Evolutionary conservation across 1,140 invertebrate genomes (phyloP).

Genomic region (Antheraea pernyi): DNA sequence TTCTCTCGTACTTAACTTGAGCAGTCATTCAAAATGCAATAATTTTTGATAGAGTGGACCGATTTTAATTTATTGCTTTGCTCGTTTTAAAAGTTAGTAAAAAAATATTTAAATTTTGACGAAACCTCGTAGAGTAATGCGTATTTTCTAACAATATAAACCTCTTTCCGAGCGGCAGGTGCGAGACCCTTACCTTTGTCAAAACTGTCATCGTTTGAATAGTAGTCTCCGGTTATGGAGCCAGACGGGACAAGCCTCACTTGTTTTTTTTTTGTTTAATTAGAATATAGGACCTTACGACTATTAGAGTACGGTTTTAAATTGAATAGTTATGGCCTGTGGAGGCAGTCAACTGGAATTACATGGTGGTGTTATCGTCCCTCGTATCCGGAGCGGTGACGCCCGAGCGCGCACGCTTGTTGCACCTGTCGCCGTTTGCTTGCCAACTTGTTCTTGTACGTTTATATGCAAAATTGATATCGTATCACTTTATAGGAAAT

Average conservation of each 20-base stretch:
- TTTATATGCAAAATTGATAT: conserved; percentile 30
- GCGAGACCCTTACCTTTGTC: neutral
- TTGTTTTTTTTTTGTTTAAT: conserved; percentile 8
- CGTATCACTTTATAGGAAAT: no score
- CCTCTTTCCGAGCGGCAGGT: neutral
- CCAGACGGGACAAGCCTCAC: conserved; percentile 13
- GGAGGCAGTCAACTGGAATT: conserved; percentile 24
- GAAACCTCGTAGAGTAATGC: neutral
- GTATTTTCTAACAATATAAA: neutral
- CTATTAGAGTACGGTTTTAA: conserved; percentile 9
- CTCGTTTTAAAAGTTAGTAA: no score
- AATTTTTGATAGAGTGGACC: no score
- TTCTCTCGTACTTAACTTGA: no score
- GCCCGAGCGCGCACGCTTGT: conserved; percentile 43
- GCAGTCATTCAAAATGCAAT: no score
- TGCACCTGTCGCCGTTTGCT: conserved; percentile 59
- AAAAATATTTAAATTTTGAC: neutral
- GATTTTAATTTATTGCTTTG: no score
- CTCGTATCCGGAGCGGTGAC: conserved; percentile 51
- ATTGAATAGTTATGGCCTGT: neutral
- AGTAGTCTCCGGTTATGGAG: conserved; percentile 20
- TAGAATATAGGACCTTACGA: neutral
- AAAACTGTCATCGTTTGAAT: conserved; percentile 35
- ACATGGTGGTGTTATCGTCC: conserved; percentile 52
- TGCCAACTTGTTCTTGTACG: conserved; percentile 20